Evolutionary conservation across 2,888 invertebrate species (phyloP).

Genomic region (Eristalis arbustorum): DNA sequence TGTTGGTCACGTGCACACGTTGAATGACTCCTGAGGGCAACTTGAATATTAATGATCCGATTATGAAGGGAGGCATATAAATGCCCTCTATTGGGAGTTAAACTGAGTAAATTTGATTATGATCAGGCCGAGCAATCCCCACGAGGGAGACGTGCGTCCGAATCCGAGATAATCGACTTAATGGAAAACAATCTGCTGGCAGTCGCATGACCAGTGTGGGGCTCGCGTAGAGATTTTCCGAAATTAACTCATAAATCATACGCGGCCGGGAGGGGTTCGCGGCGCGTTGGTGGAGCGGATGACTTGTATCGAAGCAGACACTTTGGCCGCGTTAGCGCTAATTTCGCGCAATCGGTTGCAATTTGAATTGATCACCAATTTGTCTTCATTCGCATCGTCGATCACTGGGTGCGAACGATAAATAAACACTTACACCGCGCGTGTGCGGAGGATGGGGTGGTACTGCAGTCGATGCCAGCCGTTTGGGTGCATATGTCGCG

Average conservation of each 20-base stretch:
- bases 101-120: constrained; percentile 35
- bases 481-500: neutral
- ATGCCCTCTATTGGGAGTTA: constrained; percentile 32
- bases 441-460: no score
- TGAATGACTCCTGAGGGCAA: constrained; percentile 26
- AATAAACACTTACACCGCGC: neutral
- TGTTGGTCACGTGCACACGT: constrained; percentile 22
- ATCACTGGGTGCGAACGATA: neutral
- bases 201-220: neutral
- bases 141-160: neutral
- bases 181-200: neutral
- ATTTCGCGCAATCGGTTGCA: constrained; percentile 1
- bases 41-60: constrained; percentile 37
- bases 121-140: constrained; percentile 27
- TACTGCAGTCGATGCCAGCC: neutral
- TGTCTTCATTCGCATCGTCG: constrained; percentile 2
- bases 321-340: neutral
- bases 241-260: constrained; percentile 1
- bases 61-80: constrained; percentile 32
- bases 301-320: neutral
- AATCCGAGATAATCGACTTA: neutral
- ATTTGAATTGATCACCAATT: constrained; percentile 6
- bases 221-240: neutral
- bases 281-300: neutral
- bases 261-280: neutral